Conservation (phyloP, 2,113 vertebrate species). For the Sinocyclocheilus anophthalmus region DNA sequence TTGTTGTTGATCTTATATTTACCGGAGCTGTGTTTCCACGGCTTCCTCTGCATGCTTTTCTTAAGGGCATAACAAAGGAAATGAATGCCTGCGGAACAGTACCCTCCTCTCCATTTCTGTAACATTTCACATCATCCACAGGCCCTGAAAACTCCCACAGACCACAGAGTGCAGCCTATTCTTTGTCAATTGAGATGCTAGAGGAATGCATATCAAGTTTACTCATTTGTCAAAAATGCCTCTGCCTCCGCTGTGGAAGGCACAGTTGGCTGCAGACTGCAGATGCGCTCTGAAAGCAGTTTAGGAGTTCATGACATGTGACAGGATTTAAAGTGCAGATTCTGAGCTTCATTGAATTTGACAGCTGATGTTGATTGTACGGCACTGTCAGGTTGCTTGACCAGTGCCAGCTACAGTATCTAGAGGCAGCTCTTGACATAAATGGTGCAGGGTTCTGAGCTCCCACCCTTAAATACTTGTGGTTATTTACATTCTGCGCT, state of each 20-base stretch:
- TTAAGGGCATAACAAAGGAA: conserved; percentile 30
- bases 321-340: conserved; percentile 39
- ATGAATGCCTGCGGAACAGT: neutral
- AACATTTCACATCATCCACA: conserved; percentile 47
- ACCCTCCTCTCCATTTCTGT: conserved; percentile 56
- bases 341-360: conserved; percentile 56
- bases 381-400: conserved; percentile 30
- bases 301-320: conserved; percentile 45
- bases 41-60: conserved; percentile 7
- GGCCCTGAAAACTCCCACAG: conserved; percentile 60
- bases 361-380: conserved; percentile 62
- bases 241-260: conserved; percentile 38
- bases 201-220: conserved; percentile 63
- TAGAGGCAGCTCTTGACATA: conserved; percentile 42
- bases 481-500: conserved; percentile 17
- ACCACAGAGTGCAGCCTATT: conserved; percentile 65
- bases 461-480: conserved; percentile 42
- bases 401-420: conserved; percentile 35
- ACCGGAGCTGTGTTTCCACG: neutral
- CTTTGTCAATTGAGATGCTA: conserved; percentile 58
- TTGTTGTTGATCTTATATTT: conserved; percentile 18
- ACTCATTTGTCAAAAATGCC: conserved; percentile 62
- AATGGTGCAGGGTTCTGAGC: conserved; percentile 44
- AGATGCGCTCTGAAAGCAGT: conserved; percentile 44
- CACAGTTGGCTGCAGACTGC: conserved; percentile 39